Base-by-base conservation (phyloP, 2,797 vertebrate genomes). In the Sorex maritimensis region DNA sequence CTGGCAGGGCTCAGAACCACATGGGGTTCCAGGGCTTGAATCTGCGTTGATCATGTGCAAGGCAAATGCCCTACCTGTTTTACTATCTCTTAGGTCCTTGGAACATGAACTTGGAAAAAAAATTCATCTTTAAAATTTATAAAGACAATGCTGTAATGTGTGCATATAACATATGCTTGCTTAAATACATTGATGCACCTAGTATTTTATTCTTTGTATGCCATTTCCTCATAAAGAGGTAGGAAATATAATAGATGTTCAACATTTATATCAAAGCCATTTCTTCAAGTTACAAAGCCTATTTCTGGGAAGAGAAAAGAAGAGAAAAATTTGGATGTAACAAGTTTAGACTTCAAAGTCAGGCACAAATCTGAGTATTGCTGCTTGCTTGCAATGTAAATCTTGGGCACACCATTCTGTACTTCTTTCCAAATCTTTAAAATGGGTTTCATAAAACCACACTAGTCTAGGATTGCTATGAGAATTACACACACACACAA, bases 101-200 rank as follows among this genome's bases (percentile, higher is more conserved):
- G 86, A 93, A 92, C 58, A 94, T 72, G 80, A 92, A 93, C 90
- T 81, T 84, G 69, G 84, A 93, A 95, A 86, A 94, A 94, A 96
- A 90, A 78, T 34, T 82, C 81, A 71, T 63, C 91, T 68, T 86
- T 92, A 13, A 89, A 75, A 46, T 83, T 88, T 91, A 82, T 82
- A 89, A 93, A 92, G 90, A 91, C 11, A 81, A 58, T 21, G 68
- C 94, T 38, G 83, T 19, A 55, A 71, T 55, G 6, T 75, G 58
- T 67, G 46, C 68, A 46, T 30, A 34, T 44, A 81, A 78, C 30
- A 65, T 6, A 78, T 49, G 19, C 81, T 81, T 86, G 49, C 72
- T 88, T 75, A 84, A 92, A 90, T 46, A 23, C 15, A 74, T 65
- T 75, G 71, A 30, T 38, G 8, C 1, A 28, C 7, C 58, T 88